phyloP scores from a whole-genome alignment of 1,140 invertebrate species.

The Conus ventricosus region DNA sequence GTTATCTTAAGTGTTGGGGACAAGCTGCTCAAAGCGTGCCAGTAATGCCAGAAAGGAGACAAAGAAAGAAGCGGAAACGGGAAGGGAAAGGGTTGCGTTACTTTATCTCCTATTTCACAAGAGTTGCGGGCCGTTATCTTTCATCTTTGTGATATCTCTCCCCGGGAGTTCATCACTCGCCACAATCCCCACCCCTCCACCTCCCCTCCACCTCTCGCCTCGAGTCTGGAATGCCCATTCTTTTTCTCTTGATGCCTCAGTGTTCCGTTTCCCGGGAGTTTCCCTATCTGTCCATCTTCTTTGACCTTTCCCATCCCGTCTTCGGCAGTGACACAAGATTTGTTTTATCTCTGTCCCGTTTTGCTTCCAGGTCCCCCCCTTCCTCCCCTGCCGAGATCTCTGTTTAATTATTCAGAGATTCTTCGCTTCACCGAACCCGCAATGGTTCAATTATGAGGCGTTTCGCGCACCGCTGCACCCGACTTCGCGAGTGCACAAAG shows the following conservation, averaged over 20 bases:
- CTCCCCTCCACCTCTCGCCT: no score
- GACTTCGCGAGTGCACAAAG: constrained; percentile 9
- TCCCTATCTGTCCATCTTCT: neutral
- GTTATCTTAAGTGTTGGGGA: no score
- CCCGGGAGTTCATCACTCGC: neutral
- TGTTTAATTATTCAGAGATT: constrained; percentile 25
- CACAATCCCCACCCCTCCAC: neutral
- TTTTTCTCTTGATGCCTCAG: neutral
- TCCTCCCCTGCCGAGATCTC: neutral
- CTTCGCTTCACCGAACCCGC: constrained; percentile 19
- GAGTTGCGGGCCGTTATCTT: neutral
- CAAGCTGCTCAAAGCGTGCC: no score
- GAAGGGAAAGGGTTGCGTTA: neutral
- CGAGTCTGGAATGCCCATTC: no score
- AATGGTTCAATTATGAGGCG: constrained; percentile 31
- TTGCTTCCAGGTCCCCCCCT: neutral
- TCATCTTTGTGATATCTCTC: neutral
- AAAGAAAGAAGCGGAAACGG: neutral
- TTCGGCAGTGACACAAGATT: constrained; percentile 5
- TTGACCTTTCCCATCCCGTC: neutral
- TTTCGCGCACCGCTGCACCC: constrained; percentile 18
- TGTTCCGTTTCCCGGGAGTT: neutral
- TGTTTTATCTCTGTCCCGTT: constrained; percentile 9
- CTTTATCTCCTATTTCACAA: neutral
- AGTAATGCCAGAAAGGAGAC: neutral